Conservation (phyloP, 2,113 vertebrate species). For the Gulo gulo region DNA sequence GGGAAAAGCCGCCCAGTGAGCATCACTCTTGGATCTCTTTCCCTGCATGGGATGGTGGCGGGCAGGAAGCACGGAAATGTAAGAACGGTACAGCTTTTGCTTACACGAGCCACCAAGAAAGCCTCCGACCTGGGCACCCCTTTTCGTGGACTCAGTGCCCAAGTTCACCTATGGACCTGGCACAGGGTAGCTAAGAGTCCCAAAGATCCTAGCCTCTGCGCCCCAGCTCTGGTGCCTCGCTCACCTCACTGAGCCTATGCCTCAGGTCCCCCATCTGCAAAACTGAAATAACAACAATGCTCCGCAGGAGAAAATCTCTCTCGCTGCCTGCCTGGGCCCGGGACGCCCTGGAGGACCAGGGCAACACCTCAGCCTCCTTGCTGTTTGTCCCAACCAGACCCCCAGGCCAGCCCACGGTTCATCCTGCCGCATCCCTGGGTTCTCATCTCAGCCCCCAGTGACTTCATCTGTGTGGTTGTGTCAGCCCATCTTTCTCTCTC, state of each 20-base stretch:
- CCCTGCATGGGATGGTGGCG: neutral
- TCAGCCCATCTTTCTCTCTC: neutral
- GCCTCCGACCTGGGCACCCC: neutral
- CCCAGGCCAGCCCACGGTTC: neutral
- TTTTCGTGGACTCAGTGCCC: neutral
- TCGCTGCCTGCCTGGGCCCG: neutral
- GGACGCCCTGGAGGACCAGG: neutral
- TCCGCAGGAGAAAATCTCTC: neutral
- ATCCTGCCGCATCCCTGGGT: neutral
- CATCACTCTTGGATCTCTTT: neutral
- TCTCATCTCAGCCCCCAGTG: neutral
- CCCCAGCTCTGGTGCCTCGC: neutral
- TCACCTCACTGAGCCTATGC: neutral
- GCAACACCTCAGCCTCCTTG: neutral
- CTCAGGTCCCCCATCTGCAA: neutral
- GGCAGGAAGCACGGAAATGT: neutral
- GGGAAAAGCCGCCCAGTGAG: neutral
- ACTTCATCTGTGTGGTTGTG: neutral
- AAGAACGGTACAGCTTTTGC: neutral
- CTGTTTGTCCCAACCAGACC: neutral
- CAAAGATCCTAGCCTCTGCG: neutral
- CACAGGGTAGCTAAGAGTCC: no score
- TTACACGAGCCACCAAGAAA: neutral
- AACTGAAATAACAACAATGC: neutral
- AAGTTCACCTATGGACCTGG: neutral